Percentiles rank a stretch among this genome's conserved stretches.
phyloP scores from a whole-genome alignment of 2,113 vertebrate species.

The Lota lota region DNA sequence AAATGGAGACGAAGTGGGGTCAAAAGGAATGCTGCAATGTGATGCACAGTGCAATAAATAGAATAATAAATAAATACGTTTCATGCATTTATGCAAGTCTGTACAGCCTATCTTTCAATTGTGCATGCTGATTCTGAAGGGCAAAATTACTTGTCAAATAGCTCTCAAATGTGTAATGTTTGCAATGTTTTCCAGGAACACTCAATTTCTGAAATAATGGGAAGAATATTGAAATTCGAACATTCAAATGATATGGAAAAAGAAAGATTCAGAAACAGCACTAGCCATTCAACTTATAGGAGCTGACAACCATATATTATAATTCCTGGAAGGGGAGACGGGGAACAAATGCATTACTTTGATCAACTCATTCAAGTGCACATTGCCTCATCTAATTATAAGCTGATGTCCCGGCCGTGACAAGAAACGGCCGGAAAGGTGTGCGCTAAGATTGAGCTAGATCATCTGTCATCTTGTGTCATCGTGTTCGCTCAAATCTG shows the following conservation, averaged over 20 bases:
- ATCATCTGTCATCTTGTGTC: conserved; percentile 48
- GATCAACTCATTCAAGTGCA: background rate
- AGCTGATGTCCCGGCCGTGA: conserved; percentile 21
- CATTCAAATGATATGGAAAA: no score
- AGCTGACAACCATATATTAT: no score
- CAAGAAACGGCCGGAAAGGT: conserved; percentile 30
- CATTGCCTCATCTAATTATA: background rate
- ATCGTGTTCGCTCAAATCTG: conserved; percentile 34
- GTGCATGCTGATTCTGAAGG: conserved; percentile 33
- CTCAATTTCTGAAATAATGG: no score
- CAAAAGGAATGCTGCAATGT: conserved; percentile 26
- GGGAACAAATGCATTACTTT: background rate
- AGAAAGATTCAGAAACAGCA: no score
- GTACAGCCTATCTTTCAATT: conserved; percentile 16
- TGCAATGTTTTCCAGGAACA: no score
- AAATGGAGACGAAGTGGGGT: conserved; percentile 43
- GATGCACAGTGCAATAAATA: conserved; percentile 22
- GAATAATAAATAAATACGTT: conserved; percentile 2
- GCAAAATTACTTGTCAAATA: conserved; percentile 19
- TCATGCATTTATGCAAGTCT: background rate
- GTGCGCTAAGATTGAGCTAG: conserved; percentile 25
- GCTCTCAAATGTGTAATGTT: no score
- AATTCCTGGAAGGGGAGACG: background rate
- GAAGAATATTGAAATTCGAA: no score
- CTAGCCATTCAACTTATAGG: no score